Evolutionary conservation across 1,140 invertebrate species (phyloP).

Genomic region (Listronotus bonariensis): DNA sequence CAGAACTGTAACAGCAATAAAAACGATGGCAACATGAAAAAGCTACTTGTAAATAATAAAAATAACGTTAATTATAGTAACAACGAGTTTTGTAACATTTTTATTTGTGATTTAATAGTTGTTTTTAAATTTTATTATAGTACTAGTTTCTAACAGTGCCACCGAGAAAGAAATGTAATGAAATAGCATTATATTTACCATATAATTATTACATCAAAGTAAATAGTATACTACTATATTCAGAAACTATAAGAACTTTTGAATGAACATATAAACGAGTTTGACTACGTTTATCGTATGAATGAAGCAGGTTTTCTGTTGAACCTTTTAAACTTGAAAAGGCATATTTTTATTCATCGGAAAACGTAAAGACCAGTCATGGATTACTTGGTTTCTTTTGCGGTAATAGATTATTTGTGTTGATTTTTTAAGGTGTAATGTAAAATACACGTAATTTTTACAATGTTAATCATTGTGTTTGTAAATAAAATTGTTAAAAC

Average conservation of each 20-base stretch:
- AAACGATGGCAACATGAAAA: background rate
- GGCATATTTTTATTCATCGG: slow-evolving; percentile 21
- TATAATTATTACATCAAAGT: slow-evolving; percentile 29
- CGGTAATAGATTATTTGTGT: slow-evolving; percentile 1
- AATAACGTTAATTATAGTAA: slow-evolving; percentile 2
- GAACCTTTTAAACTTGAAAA: slow-evolving; percentile 26
- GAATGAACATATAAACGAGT: slow-evolving; percentile 33
- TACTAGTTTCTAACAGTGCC: slow-evolving; percentile 10
- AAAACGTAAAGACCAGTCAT: slow-evolving; percentile 19
- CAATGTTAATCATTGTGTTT: too few species aligned
- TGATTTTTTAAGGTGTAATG: background rate
- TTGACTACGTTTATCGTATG: slow-evolving; percentile 21
- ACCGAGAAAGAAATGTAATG: slow-evolving; percentile 12
- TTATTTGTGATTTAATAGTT: slow-evolving; percentile 7
- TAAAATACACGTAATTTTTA: too few species aligned
- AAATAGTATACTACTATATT: slow-evolving; percentile 22
- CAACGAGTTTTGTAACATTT: slow-evolving; percentile 9
- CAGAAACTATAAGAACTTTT: slow-evolving; percentile 25
- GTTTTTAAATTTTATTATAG: slow-evolving; percentile 10
- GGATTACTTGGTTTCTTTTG: slow-evolving; percentile 13
- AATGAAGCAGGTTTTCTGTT: slow-evolving; percentile 32
- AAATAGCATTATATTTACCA: slow-evolving; percentile 19
- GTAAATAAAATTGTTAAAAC: too few species aligned
- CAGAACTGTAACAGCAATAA: slow-evolving; percentile 1
- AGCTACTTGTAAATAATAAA: background rate